Evolutionary conservation across 2,113 vertebrate genomes (phyloP).

Genomic region (Falcunculus frontatus): DNA sequence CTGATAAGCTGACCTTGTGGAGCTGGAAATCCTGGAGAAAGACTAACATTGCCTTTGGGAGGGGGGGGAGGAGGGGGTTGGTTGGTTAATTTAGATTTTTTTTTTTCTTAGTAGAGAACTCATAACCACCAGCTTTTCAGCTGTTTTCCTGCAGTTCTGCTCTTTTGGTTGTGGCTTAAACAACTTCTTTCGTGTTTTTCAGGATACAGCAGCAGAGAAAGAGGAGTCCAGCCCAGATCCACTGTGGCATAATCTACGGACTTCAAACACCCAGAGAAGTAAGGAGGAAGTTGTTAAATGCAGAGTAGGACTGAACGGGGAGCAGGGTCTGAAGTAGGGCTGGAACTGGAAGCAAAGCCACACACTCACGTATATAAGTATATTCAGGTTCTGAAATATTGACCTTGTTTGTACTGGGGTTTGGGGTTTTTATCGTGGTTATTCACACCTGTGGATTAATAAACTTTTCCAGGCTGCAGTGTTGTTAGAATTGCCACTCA

Average conservation of each 20-base stretch:
- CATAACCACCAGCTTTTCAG: background rate
- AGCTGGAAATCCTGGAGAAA: background rate
- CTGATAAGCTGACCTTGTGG: background rate
- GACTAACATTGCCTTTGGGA: background rate
- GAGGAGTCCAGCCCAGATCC: background rate
- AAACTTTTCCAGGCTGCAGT: background rate
- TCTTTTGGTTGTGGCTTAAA: background rate
- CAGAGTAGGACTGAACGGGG: background rate
- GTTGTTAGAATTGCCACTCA: background rate
- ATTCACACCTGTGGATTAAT: background rate
- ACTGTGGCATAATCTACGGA: background rate
- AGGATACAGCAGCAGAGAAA: slow-evolving; percentile 25
- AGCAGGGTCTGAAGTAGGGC: background rate
- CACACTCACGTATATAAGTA: too few relatives aligned
- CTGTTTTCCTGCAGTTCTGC: background rate
- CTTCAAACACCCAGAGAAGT: slow-evolving; percentile 33
- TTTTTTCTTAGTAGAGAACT: background rate
- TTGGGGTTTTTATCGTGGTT: background rate
- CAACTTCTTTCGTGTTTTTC: background rate
- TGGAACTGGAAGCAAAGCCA: background rate
- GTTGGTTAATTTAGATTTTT: background rate
- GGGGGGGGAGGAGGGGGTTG: too few relatives aligned
- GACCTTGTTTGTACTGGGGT: background rate
- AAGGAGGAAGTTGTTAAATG: background rate
- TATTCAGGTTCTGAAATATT: background rate